Evolutionary conservation across 2,797 vertebrate genomes (phyloP).

Genomic region (Thaleichthys pacificus): DNA sequence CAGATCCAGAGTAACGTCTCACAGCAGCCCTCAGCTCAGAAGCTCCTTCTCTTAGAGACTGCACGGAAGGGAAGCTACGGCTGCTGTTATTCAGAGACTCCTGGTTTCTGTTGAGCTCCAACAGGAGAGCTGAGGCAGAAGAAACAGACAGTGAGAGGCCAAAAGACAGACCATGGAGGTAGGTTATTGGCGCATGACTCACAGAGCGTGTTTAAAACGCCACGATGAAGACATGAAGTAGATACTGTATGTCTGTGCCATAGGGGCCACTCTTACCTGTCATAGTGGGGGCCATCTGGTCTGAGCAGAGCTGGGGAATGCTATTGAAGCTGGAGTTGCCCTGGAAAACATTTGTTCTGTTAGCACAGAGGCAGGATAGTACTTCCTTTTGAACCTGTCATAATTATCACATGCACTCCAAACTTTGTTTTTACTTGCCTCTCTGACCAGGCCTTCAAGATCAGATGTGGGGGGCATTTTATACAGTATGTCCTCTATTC

Average conservation of each 20-base stretch:
- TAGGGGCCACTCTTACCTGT: neutral
- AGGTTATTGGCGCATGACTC: neutral
- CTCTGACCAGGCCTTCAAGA: slow-evolving; percentile 4
- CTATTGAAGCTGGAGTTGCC: neutral
- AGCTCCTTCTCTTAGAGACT: neutral
- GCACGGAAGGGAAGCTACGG: slow-evolving; percentile 1
- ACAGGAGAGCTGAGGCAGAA: neutral
- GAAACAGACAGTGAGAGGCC: neutral
- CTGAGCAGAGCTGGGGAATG: neutral
- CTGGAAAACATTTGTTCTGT: neutral
- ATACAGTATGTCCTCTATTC: slow-evolving; percentile 6
- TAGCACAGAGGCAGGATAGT: slow-evolving; percentile 45
- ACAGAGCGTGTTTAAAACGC: neutral
- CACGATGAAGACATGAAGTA: no score
- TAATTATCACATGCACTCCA: neutral
- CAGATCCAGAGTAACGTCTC: slow-evolving; percentile 52
- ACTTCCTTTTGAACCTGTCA: neutral
- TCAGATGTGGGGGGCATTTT: neutral
- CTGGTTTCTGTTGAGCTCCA: neutral
- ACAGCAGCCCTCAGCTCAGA: neutral
- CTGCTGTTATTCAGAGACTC: neutral
- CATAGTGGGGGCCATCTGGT: slow-evolving; percentile 3
- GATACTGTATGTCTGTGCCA: neutral
- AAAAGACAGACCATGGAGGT: neutral
- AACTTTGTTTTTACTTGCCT: slow-evolving; percentile 11